Evolutionary conservation across 30 jellyfish, hydroid and myxozoan genomes (phyloP).

Genomic region (Turritopsis dohrnii): DNA sequence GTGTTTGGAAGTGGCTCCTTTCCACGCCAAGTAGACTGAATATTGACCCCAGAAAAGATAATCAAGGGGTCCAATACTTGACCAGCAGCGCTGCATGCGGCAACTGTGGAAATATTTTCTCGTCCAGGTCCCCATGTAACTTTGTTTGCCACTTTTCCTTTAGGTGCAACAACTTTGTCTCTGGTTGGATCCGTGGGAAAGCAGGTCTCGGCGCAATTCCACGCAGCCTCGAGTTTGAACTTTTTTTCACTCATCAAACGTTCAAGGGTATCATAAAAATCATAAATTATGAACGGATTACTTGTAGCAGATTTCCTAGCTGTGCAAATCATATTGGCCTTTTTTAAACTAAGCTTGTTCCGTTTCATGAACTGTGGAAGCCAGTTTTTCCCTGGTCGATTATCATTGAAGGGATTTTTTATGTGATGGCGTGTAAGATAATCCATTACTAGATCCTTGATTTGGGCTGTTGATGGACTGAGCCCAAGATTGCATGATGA

Average conservation of each 20-base stretch:
- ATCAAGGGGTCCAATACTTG: slow-evolving; percentile 14
- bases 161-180: slow-evolving; percentile 11
- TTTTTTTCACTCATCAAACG: background rate
- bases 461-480: background rate
- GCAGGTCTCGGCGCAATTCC: slow-evolving; percentile 21
- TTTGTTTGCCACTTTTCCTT: slow-evolving; percentile 5
- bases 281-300: background rate
- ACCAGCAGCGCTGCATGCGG: slow-evolving; percentile 23
- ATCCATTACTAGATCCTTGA: slow-evolving; percentile 10
- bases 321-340: slow-evolving; percentile 10
- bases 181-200: slow-evolving; percentile 14
- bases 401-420: background rate
- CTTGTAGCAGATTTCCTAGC: slow-evolving; percentile 11
- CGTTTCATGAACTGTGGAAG: background rate
- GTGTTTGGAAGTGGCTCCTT: background rate
- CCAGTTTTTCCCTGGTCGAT: background rate
- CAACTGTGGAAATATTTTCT: slow-evolving; percentile 15
- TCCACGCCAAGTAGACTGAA: slow-evolving; percentile 11
- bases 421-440: background rate
- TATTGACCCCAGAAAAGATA: background rate
- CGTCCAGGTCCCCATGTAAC: slow-evolving; percentile 30
- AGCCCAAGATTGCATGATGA: background rate
- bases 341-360: background rate
- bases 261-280: slow-evolving; percentile 23
- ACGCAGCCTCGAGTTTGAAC: background rate